Base-by-base conservation (phyloP, 2,797 vertebrate species). In the Todus mexicanus region DNA sequence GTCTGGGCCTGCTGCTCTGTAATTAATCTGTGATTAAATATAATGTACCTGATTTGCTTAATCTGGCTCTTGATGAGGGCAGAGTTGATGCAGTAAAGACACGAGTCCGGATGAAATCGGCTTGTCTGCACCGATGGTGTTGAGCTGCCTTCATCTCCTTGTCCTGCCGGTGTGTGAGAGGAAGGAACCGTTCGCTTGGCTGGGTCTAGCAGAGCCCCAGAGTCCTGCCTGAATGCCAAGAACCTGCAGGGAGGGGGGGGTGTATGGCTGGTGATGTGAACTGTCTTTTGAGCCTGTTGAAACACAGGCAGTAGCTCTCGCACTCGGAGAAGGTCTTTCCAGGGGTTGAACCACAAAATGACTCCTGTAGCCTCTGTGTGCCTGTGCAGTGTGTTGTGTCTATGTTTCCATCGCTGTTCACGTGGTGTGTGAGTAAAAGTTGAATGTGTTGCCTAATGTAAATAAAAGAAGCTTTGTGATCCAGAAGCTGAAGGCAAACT, bases 301-400 rank as follows among this genome's bases (percentile, higher is more conserved):
- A 21, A 29, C 0, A 19, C 37, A 45, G 40, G 17, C 3, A 23
- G 60, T 9, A 25, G 45, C 25, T 65, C 22, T 2, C 1, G 0
- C 16, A 29, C 12, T 29, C 15, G 14, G 38, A 15, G 37, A 47
- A 53, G 21, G 8, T 15, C 27, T 12, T 81, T 53, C 33, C 9
- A 22, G 38, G 15, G 33, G 14, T 27, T 35, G 17, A 23, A 29
- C 11, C 16, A 3, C 23, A 25, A 6, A 70, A 38, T 19, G 2
- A 8, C 21, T 59, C 15, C 69, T 4, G 20, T 43, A 42, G 20
- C 64, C 22, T 6, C 25, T 12, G 6, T 2, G 0, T 8, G 29
- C 13, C 37, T 29, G 19, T 2, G 2, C 1, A 4, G 17, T n/a
- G n/a, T n/a, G n/a, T n/a, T n/a, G 1, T 12, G 1, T 9, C 29